Evolutionary conservation across 2,797 vertebrate species (phyloP).

Genomic region (Orientallactaga sibirica): DNA sequence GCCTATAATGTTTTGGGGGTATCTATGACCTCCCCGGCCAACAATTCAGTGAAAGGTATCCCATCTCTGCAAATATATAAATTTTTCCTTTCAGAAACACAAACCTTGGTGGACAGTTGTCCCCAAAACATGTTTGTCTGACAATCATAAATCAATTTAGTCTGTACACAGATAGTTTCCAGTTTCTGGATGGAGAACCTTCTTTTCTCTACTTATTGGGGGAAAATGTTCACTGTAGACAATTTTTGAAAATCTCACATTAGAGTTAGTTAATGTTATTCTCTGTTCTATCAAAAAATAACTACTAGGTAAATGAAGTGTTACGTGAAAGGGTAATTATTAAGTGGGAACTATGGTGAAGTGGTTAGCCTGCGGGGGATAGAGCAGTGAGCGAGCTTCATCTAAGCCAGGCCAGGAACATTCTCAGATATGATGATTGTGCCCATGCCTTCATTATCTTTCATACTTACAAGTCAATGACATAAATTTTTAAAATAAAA

Average conservation of each 20-base stretch:
- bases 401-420: background rate
- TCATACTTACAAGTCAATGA: background rate
- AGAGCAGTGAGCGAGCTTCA: background rate
- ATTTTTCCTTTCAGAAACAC: conserved; percentile 20
- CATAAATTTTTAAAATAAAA: background rate
- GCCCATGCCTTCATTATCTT: background rate
- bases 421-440: background rate
- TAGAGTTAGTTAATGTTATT: background rate
- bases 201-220: background rate
- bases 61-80: background rate
- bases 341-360: background rate
- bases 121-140: background rate
- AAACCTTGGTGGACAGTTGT: background rate
- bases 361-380: background rate
- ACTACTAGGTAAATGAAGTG: background rate
- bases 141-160: background rate
- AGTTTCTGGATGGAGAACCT: background rate
- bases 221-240: background rate
- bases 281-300: conserved; percentile 6
- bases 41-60: too few relatives aligned
- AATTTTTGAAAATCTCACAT: background rate
- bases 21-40: too few relatives aligned
- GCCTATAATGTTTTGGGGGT: too few relatives aligned
- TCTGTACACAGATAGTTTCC: background rate
- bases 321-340: background rate